A percentile compares a stretch with the other conserved stretches of the same genome.
phyloP scores from a whole-genome alignment of 2,797 vertebrate species.

The Psittacula derbiana region DNA sequence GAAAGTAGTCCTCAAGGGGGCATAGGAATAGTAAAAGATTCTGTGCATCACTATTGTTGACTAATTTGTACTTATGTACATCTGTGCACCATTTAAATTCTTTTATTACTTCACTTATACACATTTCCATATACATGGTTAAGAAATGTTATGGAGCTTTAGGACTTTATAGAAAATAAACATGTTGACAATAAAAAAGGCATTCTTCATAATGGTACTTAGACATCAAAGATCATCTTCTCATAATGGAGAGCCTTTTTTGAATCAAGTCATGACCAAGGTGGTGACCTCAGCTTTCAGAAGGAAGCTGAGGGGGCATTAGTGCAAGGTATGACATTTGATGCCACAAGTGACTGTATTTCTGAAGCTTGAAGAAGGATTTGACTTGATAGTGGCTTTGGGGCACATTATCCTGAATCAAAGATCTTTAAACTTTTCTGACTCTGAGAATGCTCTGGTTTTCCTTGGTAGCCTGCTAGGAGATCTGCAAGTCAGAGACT shows the following conservation, averaged over 20 bases:
- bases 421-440: neutral
- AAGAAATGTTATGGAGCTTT: neutral
- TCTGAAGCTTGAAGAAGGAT: neutral
- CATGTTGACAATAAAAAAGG: neutral
- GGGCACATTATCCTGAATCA: neutral
- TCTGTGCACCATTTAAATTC: neutral
- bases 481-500: neutral
- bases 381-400: neutral
- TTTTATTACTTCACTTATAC: neutral
- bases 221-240: neutral
- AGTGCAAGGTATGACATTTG: neutral
- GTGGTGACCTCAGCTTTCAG: neutral
- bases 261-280: neutral
- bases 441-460: neutral
- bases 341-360: neutral
- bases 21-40: neutral
- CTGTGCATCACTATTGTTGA: neutral
- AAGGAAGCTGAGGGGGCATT: neutral
- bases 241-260: neutral
- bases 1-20: neutral
- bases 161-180: neutral
- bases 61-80: neutral
- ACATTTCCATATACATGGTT: neutral
- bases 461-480: neutral
- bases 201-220: neutral